Evolutionary conservation across 1,140 invertebrate genomes (phyloP), one percentile per base, ranked within the genome.

Genomic region (Micrasema minimum): DNA sequence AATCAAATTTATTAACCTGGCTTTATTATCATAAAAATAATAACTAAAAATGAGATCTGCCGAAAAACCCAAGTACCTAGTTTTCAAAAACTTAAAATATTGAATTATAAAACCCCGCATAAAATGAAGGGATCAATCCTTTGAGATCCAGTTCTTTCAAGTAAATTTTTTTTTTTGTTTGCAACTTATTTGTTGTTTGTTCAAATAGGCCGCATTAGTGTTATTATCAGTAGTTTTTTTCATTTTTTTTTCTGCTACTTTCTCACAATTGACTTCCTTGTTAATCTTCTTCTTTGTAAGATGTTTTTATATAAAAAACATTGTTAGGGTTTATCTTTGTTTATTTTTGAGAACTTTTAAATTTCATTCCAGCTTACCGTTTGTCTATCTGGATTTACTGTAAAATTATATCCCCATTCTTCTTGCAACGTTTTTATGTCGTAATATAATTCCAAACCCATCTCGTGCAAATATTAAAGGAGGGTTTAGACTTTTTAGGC

Each of bases 341-440:
- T 43, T 10, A 76, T n/a, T 35, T 65, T 66, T 74, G 26, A 77
- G 37, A 26, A 77, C 51, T 71, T 78, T 77, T 22, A n/a, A n/a
- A 78, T 65, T n/a, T 78, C 71, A 53, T 73, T 78, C 72, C 70
- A 77, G 37, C 18, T 48, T 26, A 78, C 64, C 67, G 46, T 73
- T 50, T 71, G 59, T 16, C 59, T 45, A 38, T 74, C 53, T 65
- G 50, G 51, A 67, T 72, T 73, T 73, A 70, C 62, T 37, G 48
- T 75, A 66, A 77, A 79, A 67, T 76, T 78, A 16, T 35, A 62
- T 46, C 78, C 77, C 71, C 73, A 75, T 23, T 66, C 23, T n/a
- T 71, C 75, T 45, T 16, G 26, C 26, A 31, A 31, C 26, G 26
- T 31, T 75, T 78, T 76, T 5, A 75, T 23, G 37, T 76, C 67